Evolutionary conservation across 2,888 invertebrate genomes (phyloP), one percentile per base, ranked within the genome.

Genomic region (Drosophila pullipes): DNA sequence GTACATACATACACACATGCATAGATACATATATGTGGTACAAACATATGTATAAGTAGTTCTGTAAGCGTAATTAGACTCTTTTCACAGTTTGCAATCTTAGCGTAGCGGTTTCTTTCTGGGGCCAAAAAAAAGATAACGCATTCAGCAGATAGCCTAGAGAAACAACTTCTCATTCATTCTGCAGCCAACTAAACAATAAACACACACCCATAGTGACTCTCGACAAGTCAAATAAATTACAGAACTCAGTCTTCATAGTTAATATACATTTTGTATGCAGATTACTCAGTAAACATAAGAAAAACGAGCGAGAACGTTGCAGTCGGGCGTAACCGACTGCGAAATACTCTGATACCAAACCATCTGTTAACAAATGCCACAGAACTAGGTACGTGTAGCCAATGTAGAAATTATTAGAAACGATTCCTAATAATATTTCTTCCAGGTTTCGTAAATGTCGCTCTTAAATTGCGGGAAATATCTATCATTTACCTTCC

Each of bases 51-150:
- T 52, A 33, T 61, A 47, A 57, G 33, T 60, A 57, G 52, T 52
- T 13, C 28, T 37, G 35, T 13, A 54, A 37, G 37, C 13, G 66
- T 59, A 74, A 59, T 73, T 59, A 28, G 53, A n/a, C 47, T 49
- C 11, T 30, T 67, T 52, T 33, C 11, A 22, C 47, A 22, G 70
- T 78, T 78, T 67, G 76, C 64, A 18, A 70, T 76, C 76, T 74
- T 66, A 33, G 44, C 58, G n/a, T 74, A 60, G 37, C 66, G 52
- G 54, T 47, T 66, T 22, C 65, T 55, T 30, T 16, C 33, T 72
- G 55, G 44, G 61, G 25, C 31, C 58, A 52, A 67, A 78, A 84
- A 89, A 84, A 84, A 85, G 84, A 84, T 84, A 84, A 89, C 60
- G 74, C 82, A 89, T 82, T 89, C 68, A 81, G 28, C 16, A 78